phyloP scores from a whole-genome alignment of 2,888 invertebrate genomes.

The Scaptomyza flava region DNA sequence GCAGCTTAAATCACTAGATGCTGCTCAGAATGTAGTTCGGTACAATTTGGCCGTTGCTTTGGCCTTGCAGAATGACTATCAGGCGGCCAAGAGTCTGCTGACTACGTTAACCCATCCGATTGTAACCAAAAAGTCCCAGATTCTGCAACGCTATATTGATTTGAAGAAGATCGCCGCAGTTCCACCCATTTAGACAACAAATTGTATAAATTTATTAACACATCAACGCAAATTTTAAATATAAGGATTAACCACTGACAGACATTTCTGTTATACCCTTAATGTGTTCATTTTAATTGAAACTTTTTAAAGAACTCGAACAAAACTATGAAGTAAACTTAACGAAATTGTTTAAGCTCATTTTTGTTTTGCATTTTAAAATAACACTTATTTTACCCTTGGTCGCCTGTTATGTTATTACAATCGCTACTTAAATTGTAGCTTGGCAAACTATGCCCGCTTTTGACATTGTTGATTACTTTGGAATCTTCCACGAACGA shows the following conservation, averaged over 20 bases:
- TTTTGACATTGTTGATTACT: background rate
- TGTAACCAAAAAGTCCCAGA: constrained; percentile 75
- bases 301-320: too few species aligned
- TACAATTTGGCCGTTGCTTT: constrained; percentile 92
- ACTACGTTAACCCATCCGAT: constrained; percentile 81
- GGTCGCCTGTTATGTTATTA: background rate
- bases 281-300: too few species aligned
- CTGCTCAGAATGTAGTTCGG: constrained; percentile 89
- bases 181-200: constrained; percentile 60
- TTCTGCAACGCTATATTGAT: constrained; percentile 86
- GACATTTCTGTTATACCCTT: background rate
- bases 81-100: constrained; percentile 85
- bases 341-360: too few species aligned
- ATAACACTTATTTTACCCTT: background rate
- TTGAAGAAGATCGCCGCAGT: constrained; percentile 38
- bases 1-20: constrained; percentile 86
- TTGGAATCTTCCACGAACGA: background rate
- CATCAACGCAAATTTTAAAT: constrained; percentile 54
- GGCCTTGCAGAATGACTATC: constrained; percentile 90
- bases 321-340: too few species aligned
- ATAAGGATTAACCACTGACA: constrained; percentile 20
- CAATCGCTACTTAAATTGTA: background rate
- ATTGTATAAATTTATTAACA: constrained; percentile 65
- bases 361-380: too few species aligned
- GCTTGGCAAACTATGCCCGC: background rate